Evolutionary conservation across 1,140 invertebrate genomes (phyloP).

Genomic region (Ceratina japonica): DNA sequence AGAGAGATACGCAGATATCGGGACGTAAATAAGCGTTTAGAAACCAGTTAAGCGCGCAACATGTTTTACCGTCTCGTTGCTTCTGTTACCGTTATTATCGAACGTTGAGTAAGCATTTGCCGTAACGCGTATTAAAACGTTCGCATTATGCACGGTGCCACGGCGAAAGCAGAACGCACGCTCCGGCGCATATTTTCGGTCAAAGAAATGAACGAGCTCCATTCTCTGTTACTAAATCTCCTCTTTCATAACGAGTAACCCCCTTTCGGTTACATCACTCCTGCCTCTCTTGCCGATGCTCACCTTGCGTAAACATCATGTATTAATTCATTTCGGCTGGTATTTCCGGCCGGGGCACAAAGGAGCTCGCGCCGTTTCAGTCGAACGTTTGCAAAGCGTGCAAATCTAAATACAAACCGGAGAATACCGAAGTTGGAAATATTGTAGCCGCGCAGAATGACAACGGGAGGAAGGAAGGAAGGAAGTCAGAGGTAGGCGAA

Average conservation of each 20-base stretch:
- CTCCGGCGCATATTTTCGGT: too few relatives aligned
- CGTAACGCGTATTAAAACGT: conserved; percentile 58
- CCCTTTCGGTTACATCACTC: background rate
- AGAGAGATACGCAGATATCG: background rate
- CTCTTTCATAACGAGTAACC: too few relatives aligned
- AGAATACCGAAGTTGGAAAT: background rate
- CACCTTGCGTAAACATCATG: background rate
- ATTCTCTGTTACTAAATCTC: too few relatives aligned
- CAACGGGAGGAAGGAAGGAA: background rate
- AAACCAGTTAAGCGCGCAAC: background rate
- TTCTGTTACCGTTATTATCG: conserved; percentile 44
- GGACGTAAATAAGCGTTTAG: too few relatives aligned
- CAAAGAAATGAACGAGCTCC: too few relatives aligned
- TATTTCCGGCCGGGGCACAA: background rate
- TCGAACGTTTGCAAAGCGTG: conserved; percentile 4
- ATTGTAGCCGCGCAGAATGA: conserved; percentile 9
- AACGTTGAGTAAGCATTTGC: conserved; percentile 58
- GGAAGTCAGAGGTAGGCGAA: too few relatives aligned
- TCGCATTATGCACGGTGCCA: conserved; percentile 57
- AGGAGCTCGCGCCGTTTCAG: conserved; percentile 6
- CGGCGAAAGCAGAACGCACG: conserved; percentile 13
- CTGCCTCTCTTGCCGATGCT: too few relatives aligned
- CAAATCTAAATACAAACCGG: background rate
- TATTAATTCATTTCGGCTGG: conserved; percentile 39
- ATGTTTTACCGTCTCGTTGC: background rate